Conservation (phyloP, 2,113 vertebrate genomes). For the Megatriorchis doriae region DNA sequence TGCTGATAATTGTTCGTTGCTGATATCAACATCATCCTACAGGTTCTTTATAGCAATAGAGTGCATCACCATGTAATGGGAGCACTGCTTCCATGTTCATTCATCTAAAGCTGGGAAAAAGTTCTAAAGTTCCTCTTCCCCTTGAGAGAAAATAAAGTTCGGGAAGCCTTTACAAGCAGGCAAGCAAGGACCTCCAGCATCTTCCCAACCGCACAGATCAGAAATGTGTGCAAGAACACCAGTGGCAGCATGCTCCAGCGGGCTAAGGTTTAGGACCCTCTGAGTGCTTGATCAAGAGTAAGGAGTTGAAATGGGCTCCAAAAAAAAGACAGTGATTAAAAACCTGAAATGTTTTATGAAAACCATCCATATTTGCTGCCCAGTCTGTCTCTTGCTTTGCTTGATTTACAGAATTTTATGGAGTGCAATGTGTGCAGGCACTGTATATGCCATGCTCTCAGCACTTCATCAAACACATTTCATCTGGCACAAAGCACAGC, state of each 20-base stretch:
- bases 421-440: neutral
- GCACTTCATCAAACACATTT: neutral
- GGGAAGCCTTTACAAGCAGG: neutral
- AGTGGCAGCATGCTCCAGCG: neutral
- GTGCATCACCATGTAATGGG: neutral
- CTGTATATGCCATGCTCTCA: neutral
- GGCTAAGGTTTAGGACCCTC: neutral
- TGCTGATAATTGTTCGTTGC: neutral
- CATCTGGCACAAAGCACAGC: neutral
- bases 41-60: neutral
- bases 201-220: neutral
- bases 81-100: neutral
- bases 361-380: neutral
- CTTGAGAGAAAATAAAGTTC: neutral
- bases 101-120: neutral
- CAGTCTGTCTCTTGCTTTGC: neutral
- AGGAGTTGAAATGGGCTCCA: neutral
- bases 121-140: neutral
- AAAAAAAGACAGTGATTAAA: neutral
- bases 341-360: neutral
- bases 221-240: neutral
- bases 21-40: neutral
- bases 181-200: neutral
- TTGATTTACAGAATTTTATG: neutral
- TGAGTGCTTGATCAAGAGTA: neutral